These are phyloP conservation scores for Folsomia candida DNA, from an alignment of 2,888 invertebrate species.

Conservation along the genomic window DNA sequence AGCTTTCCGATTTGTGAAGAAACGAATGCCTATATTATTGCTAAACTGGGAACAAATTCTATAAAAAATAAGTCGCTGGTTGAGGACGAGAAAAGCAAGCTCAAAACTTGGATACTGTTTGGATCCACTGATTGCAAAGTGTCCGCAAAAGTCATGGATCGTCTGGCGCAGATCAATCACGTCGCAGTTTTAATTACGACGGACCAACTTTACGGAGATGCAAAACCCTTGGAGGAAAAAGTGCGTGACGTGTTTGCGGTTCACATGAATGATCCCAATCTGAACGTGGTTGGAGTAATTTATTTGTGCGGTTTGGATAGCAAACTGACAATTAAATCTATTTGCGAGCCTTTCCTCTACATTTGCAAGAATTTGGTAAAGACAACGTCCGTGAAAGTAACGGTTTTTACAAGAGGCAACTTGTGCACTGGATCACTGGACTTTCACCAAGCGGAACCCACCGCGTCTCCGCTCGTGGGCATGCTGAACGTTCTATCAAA, in stretches of 20 bases:
- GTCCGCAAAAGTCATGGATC: no score
- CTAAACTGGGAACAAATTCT: no score
- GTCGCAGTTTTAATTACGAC: no score
- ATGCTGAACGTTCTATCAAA: neutral
- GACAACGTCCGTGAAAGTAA: neutral
- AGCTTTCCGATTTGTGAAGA: no score
- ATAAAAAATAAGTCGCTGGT: no score
- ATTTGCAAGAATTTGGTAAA: neutral
- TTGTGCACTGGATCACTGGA: neutral
- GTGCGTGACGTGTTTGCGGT: neutral
- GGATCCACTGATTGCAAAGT: no score
- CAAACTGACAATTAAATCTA: neutral
- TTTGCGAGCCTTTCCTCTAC: neutral
- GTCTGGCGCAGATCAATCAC: no score
- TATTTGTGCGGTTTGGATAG: neutral
- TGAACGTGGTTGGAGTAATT: neutral
- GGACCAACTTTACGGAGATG: no score
- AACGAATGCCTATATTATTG: no score
- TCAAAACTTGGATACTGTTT: no score
- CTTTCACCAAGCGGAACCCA: neutral
- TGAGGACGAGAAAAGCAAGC: no score
- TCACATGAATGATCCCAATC: neutral
- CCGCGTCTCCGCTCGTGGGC: neutral
- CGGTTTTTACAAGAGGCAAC: neutral
- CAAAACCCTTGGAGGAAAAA: conserved; percentile 1